These are phyloP conservation scores for Prenolepis imparis DNA, from an alignment of 2,888 invertebrate species.

Conservation along the genomic window DNA sequence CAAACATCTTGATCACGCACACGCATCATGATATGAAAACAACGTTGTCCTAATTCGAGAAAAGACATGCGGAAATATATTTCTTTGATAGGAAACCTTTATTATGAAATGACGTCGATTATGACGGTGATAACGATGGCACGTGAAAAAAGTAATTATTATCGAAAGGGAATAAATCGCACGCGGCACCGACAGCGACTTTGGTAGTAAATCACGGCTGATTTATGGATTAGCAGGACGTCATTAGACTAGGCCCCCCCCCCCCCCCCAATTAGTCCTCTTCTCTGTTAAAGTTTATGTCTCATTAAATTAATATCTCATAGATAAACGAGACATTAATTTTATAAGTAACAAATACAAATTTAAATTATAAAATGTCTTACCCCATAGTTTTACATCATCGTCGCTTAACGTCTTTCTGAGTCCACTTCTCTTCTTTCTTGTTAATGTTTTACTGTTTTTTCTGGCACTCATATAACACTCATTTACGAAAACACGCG, in stretches of 20 bases:
- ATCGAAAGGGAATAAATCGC: slow-evolving; percentile 16
- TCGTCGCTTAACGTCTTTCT: background rate
- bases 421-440: background rate
- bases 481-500: background rate
- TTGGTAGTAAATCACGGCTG: slow-evolving; percentile 7
- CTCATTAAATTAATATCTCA: background rate
- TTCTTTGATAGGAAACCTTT: background rate
- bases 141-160: slow-evolving; percentile 27
- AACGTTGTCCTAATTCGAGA: background rate
- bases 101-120: background rate
- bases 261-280: background rate
- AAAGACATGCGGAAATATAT: background rate
- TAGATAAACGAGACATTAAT: slow-evolving; percentile 1
- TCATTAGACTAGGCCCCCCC: slow-evolving; percentile 7
- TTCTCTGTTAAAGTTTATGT: slow-evolving; percentile 6
- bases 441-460: background rate
- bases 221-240: slow-evolving; percentile 31
- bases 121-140: background rate
- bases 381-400: background rate
- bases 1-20: background rate
- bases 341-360: background rate
- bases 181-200: background rate
- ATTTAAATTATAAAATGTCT: background rate
- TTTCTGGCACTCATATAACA: background rate
- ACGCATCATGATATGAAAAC: background rate